Base-by-base conservation (phyloP, 2,113 vertebrate genomes). In the Lipotes vexillifer region DNA sequence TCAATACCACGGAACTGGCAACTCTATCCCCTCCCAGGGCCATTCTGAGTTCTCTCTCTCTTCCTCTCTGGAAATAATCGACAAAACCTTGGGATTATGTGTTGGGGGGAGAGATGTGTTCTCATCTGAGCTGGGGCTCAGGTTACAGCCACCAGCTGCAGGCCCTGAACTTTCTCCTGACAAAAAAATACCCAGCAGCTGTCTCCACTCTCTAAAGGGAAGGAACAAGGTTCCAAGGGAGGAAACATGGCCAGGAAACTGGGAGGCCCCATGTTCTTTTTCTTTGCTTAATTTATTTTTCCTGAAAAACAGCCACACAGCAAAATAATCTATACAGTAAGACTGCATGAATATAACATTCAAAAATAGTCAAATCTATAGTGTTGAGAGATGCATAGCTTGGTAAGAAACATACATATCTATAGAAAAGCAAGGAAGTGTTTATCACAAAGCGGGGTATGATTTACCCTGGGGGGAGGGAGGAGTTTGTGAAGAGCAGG, bases 201-300 rank as follows among this genome's bases (percentile, higher is more conserved):
- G 93, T 15, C 33, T 46, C 0, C 7, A 14, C 3, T 31, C 69
- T 23, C 36, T 10, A 17, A 57, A 36, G 36, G 1, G 0, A 44
- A 49, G 59, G 29, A 33, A 17, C 1, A 1, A 15, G 12, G 5
- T 78, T 78, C 90, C 94, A 72, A 84, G 41, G 0, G 17, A 74
- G 49, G 41, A 86, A 9, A 49, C 0, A 5, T 12, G 52, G 90
- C 96, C 83, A 80, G 74, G 81, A 87, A 90, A 38, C 12, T 2
- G 5, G 13, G 88, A 49, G 94, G 88, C 90, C 88, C 75, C 4
- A 1, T 0, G 0, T 31, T 29, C 61, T n/a, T 29, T 52, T 44
- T 33, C 65, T 77, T 88, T 44, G 57, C 72, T 33, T 57, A 7
- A 78, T 44, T 71, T 63, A 46, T 88, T 95, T 95, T 91, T 66